Conservation (phyloP, 1,140 invertebrate genomes). For the Bombus difficillimus region DNA sequence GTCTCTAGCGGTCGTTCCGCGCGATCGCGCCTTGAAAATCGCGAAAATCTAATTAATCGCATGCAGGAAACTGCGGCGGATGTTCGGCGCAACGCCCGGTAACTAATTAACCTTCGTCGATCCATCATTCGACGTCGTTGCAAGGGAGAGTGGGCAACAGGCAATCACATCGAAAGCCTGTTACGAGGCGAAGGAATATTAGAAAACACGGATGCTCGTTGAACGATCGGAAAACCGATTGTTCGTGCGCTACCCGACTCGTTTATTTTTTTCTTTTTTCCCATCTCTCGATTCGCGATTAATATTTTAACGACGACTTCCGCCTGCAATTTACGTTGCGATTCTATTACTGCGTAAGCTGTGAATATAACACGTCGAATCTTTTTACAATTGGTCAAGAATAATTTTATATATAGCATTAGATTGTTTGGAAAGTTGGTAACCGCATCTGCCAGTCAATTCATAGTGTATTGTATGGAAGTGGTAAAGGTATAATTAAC, state of each 20-base stretch:
- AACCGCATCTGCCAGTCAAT: no score
- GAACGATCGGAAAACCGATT: conserved; percentile 42
- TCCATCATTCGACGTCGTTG: conserved; percentile 46
- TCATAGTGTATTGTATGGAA: no score
- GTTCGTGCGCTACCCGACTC: conserved; percentile 1
- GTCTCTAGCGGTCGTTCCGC: neutral
- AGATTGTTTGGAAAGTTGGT: no score
- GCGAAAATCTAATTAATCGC: conserved; percentile 54
- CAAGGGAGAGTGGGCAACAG: conserved; percentile 5
- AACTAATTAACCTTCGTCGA: conserved; percentile 53
- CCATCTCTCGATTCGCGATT: neutral
- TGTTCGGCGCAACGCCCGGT: conserved; percentile 36
- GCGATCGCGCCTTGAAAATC: conserved; percentile 33
- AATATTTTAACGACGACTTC: conserved; percentile 35
- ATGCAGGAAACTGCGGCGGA: conserved; percentile 50
- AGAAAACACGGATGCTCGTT: conserved; percentile 30
- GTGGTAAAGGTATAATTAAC: no score
- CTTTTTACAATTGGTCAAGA: no score
- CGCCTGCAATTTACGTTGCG: neutral
- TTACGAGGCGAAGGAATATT: conserved; percentile 42
- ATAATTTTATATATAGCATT: no score
- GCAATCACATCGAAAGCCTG: conserved; percentile 51
- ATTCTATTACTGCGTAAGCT: neutral
- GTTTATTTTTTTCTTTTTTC: neutral
- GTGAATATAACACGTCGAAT: no score